Percentiles rank a stretch among this genome's conserved stretches.
phyloP scores from a whole-genome alignment of 2,888 invertebrate genomes.

The Gisinianus flammeolus region DNA sequence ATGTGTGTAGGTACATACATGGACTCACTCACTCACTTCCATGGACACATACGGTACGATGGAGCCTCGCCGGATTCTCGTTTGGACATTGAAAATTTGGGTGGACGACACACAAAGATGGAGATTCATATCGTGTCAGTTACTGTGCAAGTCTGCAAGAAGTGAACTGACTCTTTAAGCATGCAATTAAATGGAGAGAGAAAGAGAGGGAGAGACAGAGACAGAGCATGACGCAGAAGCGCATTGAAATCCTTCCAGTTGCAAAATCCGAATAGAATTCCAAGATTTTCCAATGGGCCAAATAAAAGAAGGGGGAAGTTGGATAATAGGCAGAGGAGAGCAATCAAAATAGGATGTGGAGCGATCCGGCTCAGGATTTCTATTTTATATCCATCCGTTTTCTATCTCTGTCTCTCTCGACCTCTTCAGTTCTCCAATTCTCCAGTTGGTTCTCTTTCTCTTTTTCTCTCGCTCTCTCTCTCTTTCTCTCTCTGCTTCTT shows the following conservation, averaged over 20 bases:
- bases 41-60: conserved; percentile 5
- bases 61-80: background rate
- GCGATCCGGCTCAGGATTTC: conserved; percentile 22
- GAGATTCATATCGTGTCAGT: conserved; percentile 35
- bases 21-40: too few relatives aligned
- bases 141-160: conserved; percentile 17
- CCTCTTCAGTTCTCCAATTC: background rate
- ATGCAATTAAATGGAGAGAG: conserved; percentile 31
- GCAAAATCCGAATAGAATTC: conserved; percentile 31
- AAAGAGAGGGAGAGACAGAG: background rate
- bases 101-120: conserved; percentile 27
- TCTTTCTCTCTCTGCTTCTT: background rate
- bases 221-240: conserved; percentile 17
- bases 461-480: background rate
- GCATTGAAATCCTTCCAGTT: conserved; percentile 34
- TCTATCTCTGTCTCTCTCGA: conserved; percentile 5
- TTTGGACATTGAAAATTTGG: too few relatives aligned
- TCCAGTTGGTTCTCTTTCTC: background rate
- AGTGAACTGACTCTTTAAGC: conserved; percentile 35
- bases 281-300: conserved; percentile 37
- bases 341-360: conserved; percentile 40
- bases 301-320: conserved; percentile 24
- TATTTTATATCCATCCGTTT: conserved; percentile 25
- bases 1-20: background rate
- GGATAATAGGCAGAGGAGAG: conserved; percentile 30